Percentiles rank a stretch among this genome's conserved stretches.
These are phyloP conservation scores for Acipenser transmontanus DNA, from an alignment of 2,797 vertebrate species.

Conservation along the genomic window DNA sequence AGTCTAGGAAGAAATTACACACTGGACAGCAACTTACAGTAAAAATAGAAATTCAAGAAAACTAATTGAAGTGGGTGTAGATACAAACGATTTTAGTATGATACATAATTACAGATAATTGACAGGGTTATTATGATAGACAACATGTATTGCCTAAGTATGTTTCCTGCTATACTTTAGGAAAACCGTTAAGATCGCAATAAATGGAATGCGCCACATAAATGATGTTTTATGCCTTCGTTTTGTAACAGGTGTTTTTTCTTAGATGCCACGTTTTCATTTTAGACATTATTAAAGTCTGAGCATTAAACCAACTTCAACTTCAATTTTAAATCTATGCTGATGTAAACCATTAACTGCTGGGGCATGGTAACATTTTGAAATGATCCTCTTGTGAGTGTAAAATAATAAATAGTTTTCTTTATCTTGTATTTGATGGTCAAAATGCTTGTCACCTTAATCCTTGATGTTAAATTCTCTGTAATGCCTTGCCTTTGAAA, in stretches of 20 bases:
- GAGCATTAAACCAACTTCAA: no score
- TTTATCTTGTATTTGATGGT: no score
- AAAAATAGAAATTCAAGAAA: slow-evolving; percentile 52
- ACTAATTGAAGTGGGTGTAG: slow-evolving; percentile 38
- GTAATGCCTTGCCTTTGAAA: no score
- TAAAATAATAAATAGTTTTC: no score
- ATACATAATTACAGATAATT: slow-evolving; percentile 44
- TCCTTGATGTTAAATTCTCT: no score
- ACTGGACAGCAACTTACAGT: slow-evolving; percentile 45
- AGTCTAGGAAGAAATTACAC: slow-evolving; percentile 62
- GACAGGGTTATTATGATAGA: slow-evolving; percentile 13
- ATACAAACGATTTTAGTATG: slow-evolving; percentile 46
- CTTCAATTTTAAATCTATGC: no score
- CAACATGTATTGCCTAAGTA: background rate
- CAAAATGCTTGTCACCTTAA: no score
- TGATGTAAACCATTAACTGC: no score
- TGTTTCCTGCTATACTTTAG: background rate
- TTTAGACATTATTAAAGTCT: no score
- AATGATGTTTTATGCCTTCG: background rate
- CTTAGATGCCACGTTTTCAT: no score
- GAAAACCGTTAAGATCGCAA: slow-evolving; percentile 8
- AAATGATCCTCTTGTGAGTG: no score
- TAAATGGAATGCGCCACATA: background rate
- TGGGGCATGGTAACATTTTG: no score
- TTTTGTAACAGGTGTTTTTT: background rate